Evolutionary conservation across 2,797 vertebrate genomes (phyloP).

Genomic region (Nothura maculosa): DNA sequence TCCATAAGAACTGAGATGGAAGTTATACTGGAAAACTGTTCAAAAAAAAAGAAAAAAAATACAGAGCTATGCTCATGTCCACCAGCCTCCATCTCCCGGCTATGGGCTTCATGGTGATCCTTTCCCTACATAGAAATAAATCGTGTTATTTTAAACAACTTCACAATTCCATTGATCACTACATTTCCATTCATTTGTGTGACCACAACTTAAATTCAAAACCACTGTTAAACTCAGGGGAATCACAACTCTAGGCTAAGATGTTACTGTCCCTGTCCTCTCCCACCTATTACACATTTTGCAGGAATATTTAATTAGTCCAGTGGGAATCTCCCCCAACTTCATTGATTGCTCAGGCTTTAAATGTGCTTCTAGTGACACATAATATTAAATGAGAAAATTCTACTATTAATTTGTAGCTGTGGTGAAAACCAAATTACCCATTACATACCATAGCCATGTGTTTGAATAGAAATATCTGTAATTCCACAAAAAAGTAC

Average conservation of each 20-base stretch:
- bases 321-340: background rate
- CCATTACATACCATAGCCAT: background rate
- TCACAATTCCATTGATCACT: no score
- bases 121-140: background rate
- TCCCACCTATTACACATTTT: background rate
- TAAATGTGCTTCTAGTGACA: background rate
- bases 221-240: background rate
- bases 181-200: no score
- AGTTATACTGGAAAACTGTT: background rate
- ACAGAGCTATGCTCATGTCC: no score
- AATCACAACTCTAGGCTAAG: background rate
- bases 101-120: background rate
- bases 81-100: background rate
- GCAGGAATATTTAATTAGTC: background rate
- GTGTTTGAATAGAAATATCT: constrained; percentile 32
- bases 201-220: background rate
- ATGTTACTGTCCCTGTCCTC: background rate
- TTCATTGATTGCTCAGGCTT: background rate
- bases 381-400: background rate
- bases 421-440: background rate
- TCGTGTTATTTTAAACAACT: background rate
- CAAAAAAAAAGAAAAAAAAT: background rate
- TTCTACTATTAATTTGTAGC: background rate
- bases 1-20: background rate
- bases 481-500: constrained; percentile 16